Percentiles rank a stretch among this genome's conserved stretches.
Conservation (phyloP, 2,888 invertebrate genomes). For the Selenia dentaria region DNA sequence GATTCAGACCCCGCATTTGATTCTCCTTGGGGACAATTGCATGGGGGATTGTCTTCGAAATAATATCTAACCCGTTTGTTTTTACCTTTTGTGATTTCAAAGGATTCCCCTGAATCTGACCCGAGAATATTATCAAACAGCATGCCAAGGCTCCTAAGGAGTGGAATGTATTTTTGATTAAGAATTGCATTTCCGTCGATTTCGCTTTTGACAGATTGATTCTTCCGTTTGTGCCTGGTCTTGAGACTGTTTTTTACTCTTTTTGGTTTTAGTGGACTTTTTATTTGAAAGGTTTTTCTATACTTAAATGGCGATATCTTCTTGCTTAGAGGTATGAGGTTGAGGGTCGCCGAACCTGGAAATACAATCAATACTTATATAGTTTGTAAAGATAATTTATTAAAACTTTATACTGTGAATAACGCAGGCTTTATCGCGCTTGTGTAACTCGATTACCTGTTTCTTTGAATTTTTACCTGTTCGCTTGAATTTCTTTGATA, state of each 20-base stretch:
- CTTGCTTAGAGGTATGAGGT: constrained; percentile 28
- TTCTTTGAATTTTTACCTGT: constrained; percentile 34
- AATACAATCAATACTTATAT: too few species aligned
- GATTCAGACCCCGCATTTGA: constrained; percentile 32
- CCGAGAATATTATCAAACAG: constrained; percentile 71
- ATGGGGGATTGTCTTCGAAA: constrained; percentile 39
- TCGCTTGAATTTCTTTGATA: constrained; percentile 37
- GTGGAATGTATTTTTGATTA: constrained; percentile 64
- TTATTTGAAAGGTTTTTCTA: constrained; percentile 59
- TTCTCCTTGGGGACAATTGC: constrained; percentile 41
- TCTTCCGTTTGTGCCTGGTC: constrained; percentile 49
- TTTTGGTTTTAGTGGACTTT: constrained; percentile 60
- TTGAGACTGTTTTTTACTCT: constrained; percentile 51
- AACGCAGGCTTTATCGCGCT: background rate
- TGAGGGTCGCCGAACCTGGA: constrained; percentile 36
- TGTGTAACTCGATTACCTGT: background rate
- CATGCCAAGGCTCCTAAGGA: constrained; percentile 70
- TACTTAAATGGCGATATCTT: constrained; percentile 54
- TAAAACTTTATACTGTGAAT: too few species aligned
- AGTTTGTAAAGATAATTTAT: too few species aligned
- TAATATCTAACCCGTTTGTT: constrained; percentile 45
- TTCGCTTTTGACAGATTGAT: constrained; percentile 59
- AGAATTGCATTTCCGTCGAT: constrained; percentile 55
- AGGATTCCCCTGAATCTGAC: constrained; percentile 54
- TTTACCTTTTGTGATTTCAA: constrained; percentile 40